Base-by-base conservation (phyloP, 2,113 vertebrate genomes). In the Ptyas mucosa region DNA sequence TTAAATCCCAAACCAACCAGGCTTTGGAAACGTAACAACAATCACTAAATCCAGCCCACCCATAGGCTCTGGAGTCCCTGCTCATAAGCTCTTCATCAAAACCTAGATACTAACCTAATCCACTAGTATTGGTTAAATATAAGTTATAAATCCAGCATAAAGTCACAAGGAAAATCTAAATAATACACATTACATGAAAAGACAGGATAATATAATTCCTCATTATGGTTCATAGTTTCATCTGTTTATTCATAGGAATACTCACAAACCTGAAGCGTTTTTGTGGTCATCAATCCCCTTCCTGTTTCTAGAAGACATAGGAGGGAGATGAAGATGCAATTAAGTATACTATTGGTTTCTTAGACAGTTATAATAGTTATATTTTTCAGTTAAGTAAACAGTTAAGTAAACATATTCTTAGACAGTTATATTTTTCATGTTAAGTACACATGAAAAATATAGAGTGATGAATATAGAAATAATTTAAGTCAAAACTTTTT, bases 251-350 rank as follows among this genome's bases (percentile, higher is more conserved):
- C 91, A 23, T 49, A 89, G 8, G 18, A 92, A 1, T 24, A 94
- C 34, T 81, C 69, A 81, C 98, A 92, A 92, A 99, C 99, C 98
- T 97, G 96, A 39, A 99, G 93, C 0, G 94, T 43, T 90, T 93
- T 97, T 29, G 96, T 97, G 93, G 98, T 93, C 98, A 98, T 98
- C 91, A 99, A 94, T n/a, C 99, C 99, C 97, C 99, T 97, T 93
- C 99, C 99, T 2, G 98, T 99, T 94, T 95, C 99, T 99, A 95
- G 18, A 92, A 94, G 4, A 94, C 43, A 39, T 81, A 92, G 54
- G 94, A 81, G 85, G 55, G 95, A 39, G 0, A 34, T 0, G 95
- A 52, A 10, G 15, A 2, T 53, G 43, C 87, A 90, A 61, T 75
- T 21, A 26, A 54, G 12, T 0, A 0, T 0, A 18, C 0, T 54